These are phyloP conservation scores for Aurelia aurita DNA, from an alignment of 30 jellyfish, hydroid and myxozoan genomes.

Conservation along the genomic window DNA sequence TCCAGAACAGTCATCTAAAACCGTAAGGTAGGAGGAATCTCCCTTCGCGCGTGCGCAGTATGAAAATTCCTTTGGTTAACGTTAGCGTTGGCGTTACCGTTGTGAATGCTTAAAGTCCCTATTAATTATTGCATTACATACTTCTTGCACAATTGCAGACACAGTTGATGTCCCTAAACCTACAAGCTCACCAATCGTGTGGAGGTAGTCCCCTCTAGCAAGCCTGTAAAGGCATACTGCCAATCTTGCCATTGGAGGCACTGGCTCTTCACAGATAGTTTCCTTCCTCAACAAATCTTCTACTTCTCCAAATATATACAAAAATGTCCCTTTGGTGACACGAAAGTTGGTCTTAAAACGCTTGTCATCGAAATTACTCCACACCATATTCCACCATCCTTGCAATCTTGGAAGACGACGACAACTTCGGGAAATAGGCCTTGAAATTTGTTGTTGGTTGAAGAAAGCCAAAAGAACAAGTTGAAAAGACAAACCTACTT, in stretches of 20 bases:
- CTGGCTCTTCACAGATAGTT: constrained; percentile 57
- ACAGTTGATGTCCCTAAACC: constrained; percentile 52
- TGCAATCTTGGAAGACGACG: constrained; percentile 39
- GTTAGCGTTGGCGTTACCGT: too few species aligned
- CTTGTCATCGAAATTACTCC: constrained; percentile 35
- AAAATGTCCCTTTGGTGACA: constrained; percentile 28
- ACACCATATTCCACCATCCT: constrained; percentile 61
- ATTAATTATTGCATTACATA: constrained; percentile 15
- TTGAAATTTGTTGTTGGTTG: too few species aligned
- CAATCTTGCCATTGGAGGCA: constrained; percentile 43
- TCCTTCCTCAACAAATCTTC: constrained; percentile 20
- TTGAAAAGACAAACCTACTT: constrained; percentile 23
- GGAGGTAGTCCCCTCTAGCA: constrained; percentile 60
- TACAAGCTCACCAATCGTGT: constrained; percentile 51
- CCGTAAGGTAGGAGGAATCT: too few species aligned
- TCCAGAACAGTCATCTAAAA: too few species aligned
- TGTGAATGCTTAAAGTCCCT: too few species aligned
- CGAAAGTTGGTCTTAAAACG: constrained; percentile 48
- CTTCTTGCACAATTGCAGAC: constrained; percentile 41
- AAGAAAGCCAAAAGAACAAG: constrained; percentile 33
- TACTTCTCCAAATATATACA: constrained; percentile 27
- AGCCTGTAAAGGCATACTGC: constrained; percentile 57
- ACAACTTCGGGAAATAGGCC: constrained; percentile 38
- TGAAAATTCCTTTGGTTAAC: too few species aligned
- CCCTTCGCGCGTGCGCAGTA: too few species aligned